Conservation (phyloP, 2,888 invertebrate species). For the Mechanitis mazaeus region DNA sequence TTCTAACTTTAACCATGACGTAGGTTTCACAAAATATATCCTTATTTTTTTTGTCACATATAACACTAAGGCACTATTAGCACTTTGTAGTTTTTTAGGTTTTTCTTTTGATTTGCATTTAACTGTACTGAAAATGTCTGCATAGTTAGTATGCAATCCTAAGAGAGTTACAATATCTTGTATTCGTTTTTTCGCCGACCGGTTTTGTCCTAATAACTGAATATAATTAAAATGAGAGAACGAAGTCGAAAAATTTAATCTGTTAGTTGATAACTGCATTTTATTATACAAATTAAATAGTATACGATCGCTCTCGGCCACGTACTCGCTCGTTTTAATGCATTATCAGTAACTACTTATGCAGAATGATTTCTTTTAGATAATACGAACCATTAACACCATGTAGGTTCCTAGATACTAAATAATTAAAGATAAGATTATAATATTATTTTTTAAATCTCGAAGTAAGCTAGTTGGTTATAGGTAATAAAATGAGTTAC, state of each 20-base stretch:
- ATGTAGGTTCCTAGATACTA: constrained; percentile 31
- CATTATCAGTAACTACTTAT: constrained; percentile 42
- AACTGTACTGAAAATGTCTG: constrained; percentile 37
- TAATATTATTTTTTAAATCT: constrained; percentile 34
- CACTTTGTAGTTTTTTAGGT: constrained; percentile 9
- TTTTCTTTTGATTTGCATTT: constrained; percentile 19
- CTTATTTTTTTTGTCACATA: constrained; percentile 38
- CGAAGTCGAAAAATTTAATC: constrained; percentile 62
- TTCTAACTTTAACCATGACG: constrained; percentile 43
- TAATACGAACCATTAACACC: constrained; percentile 48
- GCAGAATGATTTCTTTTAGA: constrained; percentile 51
- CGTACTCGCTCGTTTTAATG: constrained; percentile 33
- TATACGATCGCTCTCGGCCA: constrained; percentile 26
- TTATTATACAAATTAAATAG: constrained; percentile 21
- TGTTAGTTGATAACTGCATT: constrained; percentile 62
- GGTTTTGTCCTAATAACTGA: constrained; percentile 56
- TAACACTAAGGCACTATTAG: constrained; percentile 36
- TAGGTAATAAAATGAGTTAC: neutral
- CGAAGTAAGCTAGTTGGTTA: neutral
- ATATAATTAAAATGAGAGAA: constrained; percentile 65
- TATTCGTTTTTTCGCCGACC: constrained; percentile 50
- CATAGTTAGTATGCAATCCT: constrained; percentile 57
- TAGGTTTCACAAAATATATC: constrained; percentile 36
- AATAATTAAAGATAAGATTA: constrained; percentile 47
- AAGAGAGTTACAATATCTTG: constrained; percentile 60